Base-by-base conservation (phyloP, 2,797 vertebrate species). In the Calcarius lapponicus region DNA sequence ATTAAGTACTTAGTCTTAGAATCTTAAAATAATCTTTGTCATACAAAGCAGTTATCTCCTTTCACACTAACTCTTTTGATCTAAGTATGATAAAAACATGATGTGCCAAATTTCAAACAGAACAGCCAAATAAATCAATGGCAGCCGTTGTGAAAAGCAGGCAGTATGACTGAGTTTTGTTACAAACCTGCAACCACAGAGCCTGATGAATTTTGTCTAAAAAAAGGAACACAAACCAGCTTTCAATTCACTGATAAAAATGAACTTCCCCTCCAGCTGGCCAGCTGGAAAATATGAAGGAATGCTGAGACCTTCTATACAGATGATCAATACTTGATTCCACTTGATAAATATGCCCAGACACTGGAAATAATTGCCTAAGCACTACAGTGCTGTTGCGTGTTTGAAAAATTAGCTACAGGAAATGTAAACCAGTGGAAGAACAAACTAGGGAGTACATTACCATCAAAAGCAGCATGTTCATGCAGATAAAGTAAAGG, bases 291-390 rank as follows among this genome's bases (percentile, higher is more conserved):
- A 92, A 89, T 24, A 31, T 78, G 72, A 90, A 85, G 54, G 69
- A 96, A 92, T 92, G 78, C 54, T 92, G 79, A 86, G 57, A 64
- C n/a, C 20, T 81, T 92, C 87, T 67, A 65, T 92, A 79, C 66
- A 90, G 79, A 70, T 73, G 81, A 96, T 96, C 95, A 56, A 71
- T 96, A 96, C 67, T 94, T 74, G 84, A 90, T 92, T 95, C 51
- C 54, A 76, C 81, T 93, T 96, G 86, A 93, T 91, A 94, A 96
- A 96, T 94, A 95, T 43, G 32, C 71, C 48, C 71, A 89, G 90
- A 80, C 43, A 7, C 43, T 65, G 61, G 94, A 97, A 96, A 97
- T 94, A 95, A 92, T 95, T 96, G 75, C 80, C 72, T 93, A 82
- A 92, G 75, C 17, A 60, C 51, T 83, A 75, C 4, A 4, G 64